Evolutionary conservation across 2,888 invertebrate species (phyloP), one percentile per base, ranked within the genome.

Genomic region (Megalurothrips usitatus): DNA sequence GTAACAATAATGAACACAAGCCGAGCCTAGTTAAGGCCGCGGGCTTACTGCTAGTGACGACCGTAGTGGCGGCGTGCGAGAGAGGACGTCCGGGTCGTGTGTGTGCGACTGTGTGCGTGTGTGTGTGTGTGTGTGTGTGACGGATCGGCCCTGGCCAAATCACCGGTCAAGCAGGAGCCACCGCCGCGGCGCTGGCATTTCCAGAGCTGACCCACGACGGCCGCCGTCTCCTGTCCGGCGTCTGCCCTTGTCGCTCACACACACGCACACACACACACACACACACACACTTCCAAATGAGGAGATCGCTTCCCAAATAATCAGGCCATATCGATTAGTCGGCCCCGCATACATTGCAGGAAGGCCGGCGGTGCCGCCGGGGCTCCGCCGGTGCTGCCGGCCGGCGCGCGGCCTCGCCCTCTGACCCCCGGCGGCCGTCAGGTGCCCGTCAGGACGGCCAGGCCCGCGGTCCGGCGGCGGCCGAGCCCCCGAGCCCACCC

Each of bases 241-340:
- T 43, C 34, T 43, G 34, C 34, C 34, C 34, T 43, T 43, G 34
- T 6, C 58, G 14, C 58, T 14, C 58, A 58, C 58, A 58, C 58
- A 58, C 58, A 58, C 58, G 14, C 58, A 58, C 58, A 58, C 58
- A 58, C 58, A 58, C 58, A 58, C 58, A 58, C 58, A 58, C 58
- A 58, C 58, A 58, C 58, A 58, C 58, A 58, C 58, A 58, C 17
- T 6, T 4, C 58, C 14, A 58, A 19, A 58, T 14, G 58, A 58
- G 17, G 17, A 58, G 58, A 19, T 19, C 14, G 58, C 58, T 58
- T 17, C 58, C 58, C 52, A 19, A 58, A 58, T 58, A 58, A 58
- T 58, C 58, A 58, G 58, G 58, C 58, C 58, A 58, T 58, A 58
- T 58, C 58, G 58, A 58, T 58, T 58, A 58, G 58, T 58, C 58